phyloP scores from a whole-genome alignment of 2,113 vertebrate genomes.

The Trematomus loennbergii region DNA sequence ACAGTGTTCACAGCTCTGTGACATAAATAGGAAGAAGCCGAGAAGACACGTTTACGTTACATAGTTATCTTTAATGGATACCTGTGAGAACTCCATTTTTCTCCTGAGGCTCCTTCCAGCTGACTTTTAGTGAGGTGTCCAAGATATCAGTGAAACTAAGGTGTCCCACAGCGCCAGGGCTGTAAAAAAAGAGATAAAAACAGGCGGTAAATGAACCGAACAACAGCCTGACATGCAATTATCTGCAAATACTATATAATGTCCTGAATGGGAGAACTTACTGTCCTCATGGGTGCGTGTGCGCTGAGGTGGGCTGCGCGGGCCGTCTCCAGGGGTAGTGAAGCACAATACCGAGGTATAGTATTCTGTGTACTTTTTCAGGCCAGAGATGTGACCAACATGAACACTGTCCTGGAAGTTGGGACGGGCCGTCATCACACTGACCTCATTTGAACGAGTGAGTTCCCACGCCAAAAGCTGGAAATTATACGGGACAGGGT shows the following conservation, averaged over 20 bases:
- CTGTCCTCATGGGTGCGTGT: constrained; percentile 96
- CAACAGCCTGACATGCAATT: constrained; percentile 9
- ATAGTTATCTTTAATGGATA: constrained; percentile 65
- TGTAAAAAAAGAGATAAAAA: constrained; percentile 64
- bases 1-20: not conserved
- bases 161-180: constrained; percentile 94
- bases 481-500: not conserved
- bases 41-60: not conserved
- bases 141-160: constrained; percentile 97
- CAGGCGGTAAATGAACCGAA: not conserved
- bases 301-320: constrained; percentile 90
- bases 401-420: constrained; percentile 97
- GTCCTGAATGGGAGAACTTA: constrained; percentile 79
- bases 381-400: constrained; percentile 89
- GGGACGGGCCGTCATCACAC: constrained; percentile 91
- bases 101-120: constrained; percentile 96
- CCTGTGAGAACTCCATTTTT: constrained; percentile 96
- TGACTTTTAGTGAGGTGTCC: constrained; percentile 98
- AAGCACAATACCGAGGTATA: constrained; percentile 94
- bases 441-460: constrained; percentile 86
- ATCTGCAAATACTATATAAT: constrained; percentile 6
- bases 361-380: constrained; percentile 95
- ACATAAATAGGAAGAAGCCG: not conserved
- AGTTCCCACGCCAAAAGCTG: constrained; percentile 97
- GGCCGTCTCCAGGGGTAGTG: constrained; percentile 96